phyloP scores from a whole-genome alignment of 1,140 invertebrate species.

The Apolygus lucorum region DNA sequence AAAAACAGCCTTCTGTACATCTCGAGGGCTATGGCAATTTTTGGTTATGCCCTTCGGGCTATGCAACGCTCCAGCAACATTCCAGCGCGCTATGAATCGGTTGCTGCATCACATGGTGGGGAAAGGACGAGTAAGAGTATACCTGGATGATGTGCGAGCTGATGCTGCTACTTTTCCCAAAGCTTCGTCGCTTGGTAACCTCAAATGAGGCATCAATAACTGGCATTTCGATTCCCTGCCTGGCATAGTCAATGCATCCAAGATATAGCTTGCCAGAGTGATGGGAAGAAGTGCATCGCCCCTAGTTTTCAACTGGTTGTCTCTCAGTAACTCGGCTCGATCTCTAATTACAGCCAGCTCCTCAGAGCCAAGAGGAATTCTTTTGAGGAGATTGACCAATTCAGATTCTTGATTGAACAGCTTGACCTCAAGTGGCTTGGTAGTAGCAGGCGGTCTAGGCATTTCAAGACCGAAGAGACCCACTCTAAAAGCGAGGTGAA shows the following conservation, averaged over 20 bases:
- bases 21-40: no score
- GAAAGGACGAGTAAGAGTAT: no score
- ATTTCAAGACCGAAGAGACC: constrained; percentile 92
- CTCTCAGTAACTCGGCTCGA: constrained; percentile 73
- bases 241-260: constrained; percentile 79
- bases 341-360: constrained; percentile 77
- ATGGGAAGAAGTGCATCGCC: constrained; percentile 88
- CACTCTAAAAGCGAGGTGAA: constrained; percentile 85
- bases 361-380: constrained; percentile 71
- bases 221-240: no score
- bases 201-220: no score
- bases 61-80: no score
- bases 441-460: constrained; percentile 89
- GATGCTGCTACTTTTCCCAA: no score
- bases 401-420: constrained; percentile 93
- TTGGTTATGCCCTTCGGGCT: no score
- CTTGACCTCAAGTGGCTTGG: constrained; percentile 88
- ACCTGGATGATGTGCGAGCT: no score
- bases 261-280: constrained; percentile 87
- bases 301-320: constrained; percentile 72
- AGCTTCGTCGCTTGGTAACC: no score
- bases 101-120: no score
- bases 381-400: constrained; percentile 77
- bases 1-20: no score
- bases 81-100: no score